Evolutionary conservation across 2,113 vertebrate species (phyloP).

Genomic region (Stegostoma tigrinum): DNA sequence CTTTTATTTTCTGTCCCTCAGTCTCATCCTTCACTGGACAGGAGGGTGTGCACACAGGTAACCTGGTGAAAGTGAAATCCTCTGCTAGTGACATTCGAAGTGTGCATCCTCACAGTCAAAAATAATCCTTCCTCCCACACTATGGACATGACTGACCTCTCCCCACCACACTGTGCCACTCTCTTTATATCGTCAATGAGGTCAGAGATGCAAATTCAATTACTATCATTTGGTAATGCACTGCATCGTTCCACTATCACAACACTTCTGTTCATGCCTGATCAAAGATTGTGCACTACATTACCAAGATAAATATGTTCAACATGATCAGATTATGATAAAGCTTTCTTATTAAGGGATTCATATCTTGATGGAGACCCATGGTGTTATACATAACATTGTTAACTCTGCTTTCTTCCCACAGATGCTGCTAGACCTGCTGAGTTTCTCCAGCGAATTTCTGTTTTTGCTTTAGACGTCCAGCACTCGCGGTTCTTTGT

Average conservation of each 20-base stretch:
- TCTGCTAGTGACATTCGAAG: background rate
- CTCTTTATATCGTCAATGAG: background rate
- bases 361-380: background rate
- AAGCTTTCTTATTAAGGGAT: background rate
- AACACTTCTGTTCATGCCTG: background rate
- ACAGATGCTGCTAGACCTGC: too few species aligned
- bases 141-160: too few species aligned
- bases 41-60: background rate
- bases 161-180: background rate
- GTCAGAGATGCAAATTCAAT: background rate
- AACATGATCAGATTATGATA: background rate
- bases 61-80: background rate
- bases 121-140: too few species aligned
- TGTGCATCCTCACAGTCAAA: background rate
- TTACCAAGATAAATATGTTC: background rate
- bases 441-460: too few species aligned
- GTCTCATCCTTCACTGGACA: background rate
- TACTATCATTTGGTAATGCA: background rate
- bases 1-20: background rate
- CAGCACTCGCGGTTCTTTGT: too few species aligned
- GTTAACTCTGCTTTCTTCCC: too few species aligned
- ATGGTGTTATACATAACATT: background rate
- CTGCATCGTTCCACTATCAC: background rate
- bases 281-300: background rate
- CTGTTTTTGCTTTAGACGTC: too few species aligned